These are phyloP conservation scores for Aethes cnicana DNA, from an alignment of 2,888 invertebrate genomes.

Conservation along the genomic window DNA sequence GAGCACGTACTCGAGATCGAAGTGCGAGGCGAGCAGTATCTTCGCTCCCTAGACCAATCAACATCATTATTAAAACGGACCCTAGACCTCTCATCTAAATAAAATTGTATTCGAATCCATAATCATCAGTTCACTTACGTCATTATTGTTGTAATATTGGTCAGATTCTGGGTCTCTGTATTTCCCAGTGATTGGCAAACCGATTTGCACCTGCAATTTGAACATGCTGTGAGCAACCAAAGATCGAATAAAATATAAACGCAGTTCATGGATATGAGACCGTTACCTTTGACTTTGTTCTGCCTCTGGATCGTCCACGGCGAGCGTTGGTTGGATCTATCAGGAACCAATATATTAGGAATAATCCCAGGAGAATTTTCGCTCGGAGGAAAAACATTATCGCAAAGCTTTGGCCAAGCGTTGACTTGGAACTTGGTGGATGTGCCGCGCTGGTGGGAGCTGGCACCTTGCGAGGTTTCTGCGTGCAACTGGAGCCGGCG, in stretches of 20 bases:
- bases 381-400: constrained; percentile 56
- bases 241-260: background rate
- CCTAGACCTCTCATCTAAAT: too few relatives aligned
- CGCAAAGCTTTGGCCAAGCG: constrained; percentile 7
- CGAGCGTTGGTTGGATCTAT: constrained; percentile 74
- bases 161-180: constrained; percentile 94
- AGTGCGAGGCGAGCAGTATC: constrained; percentile 93
- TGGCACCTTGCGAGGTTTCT: constrained; percentile 48
- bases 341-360: constrained; percentile 51
- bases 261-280: background rate
- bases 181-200: constrained; percentile 93
- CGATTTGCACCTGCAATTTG: constrained; percentile 87
- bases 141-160: constrained; percentile 94
- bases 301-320: constrained; percentile 86
- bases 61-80: background rate
- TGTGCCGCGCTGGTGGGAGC: constrained; percentile 21
- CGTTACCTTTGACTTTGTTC: constrained; percentile 88
- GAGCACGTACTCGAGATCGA: constrained; percentile 95
- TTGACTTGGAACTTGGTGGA: background rate
- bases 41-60: constrained; percentile 88
- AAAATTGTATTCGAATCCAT: too few relatives aligned
- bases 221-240: background rate
- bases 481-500: constrained; percentile 55
- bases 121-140: constrained; percentile 84
- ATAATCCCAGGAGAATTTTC: constrained; percentile 45